Percentiles rank a stretch among this genome's conserved stretches.
Evolutionary conservation across 1,140 invertebrate species (phyloP).

Genomic region (Acromyrmex echinatior): DNA sequence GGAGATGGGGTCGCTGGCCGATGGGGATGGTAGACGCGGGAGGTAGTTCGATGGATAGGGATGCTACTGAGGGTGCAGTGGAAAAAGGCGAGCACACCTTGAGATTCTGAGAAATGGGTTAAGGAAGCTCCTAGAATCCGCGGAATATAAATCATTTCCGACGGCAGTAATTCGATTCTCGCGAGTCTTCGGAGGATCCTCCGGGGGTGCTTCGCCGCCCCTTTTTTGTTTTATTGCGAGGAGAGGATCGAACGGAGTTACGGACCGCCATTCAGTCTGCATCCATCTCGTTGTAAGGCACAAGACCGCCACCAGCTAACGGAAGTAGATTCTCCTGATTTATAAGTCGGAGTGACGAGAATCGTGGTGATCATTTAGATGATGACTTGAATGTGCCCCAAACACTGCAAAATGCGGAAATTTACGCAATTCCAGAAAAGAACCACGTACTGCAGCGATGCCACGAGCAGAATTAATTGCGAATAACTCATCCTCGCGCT

Average conservation of each 20-base stretch:
- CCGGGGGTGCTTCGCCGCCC: neutral
- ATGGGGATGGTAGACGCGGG: conserved; percentile 24
- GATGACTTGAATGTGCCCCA: neutral
- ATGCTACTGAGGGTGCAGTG: neutral
- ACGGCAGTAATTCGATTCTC: conserved; percentile 74
- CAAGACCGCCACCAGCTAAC: neutral
- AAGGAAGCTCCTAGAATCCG: conserved; percentile 75
- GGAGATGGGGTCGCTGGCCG: conserved; percentile 29
- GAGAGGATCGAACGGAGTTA: conserved; percentile 56
- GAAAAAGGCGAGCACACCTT: conserved; percentile 59
- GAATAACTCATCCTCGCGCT: conserved; percentile 23
- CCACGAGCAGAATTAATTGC: neutral
- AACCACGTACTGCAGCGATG: neutral
- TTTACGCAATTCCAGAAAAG: neutral
- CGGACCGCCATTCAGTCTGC: conserved; percentile 26
- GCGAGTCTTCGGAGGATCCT: conserved; percentile 66
- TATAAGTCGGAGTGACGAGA: conserved; percentile 22
- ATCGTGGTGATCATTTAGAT: neutral
- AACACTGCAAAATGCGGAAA: neutral
- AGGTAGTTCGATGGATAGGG: conserved; percentile 13
- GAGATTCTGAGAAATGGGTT: conserved; percentile 76
- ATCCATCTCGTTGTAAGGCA: conserved; percentile 47
- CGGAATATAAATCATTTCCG: conserved; percentile 78
- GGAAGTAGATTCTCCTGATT: conserved; percentile 48
- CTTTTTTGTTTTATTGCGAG: conserved; percentile 57